Evolutionary conservation across 2,113 vertebrate species (phyloP), one percentile per base, ranked within the genome.

Genomic region (Merops nubicus): DNA sequence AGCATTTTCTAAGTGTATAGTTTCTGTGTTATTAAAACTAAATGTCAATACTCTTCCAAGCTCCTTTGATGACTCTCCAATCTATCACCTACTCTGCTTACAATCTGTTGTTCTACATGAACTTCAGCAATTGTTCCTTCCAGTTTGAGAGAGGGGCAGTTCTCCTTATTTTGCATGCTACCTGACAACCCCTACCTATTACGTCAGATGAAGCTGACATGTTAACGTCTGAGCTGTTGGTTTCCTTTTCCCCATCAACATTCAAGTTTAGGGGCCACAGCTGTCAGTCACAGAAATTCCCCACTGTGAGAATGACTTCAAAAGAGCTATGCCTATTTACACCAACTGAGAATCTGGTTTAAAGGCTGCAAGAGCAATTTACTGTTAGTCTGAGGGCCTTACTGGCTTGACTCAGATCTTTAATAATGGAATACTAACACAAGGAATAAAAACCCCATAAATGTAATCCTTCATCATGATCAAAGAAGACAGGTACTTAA

Each of bases 21-120:
- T 20, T 73, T 83, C 56, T 93, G 29, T 26, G 28, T 47, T 76
- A 84, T 83, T 42, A 85, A 85, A 94, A 94, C 75, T 31, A 62
- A 69, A 47, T 38, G 11, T 31, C 78, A 68, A 85, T 57, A 64
- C 2, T 76, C 45, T 80, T 84, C 47, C 80, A 91, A 70, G 57
- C 3, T 94, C 19, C 74, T 25, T 45, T 65, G 33, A 67, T 33
- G 10, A 86, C 42, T 91, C 47, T 87, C 22, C 34, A 54, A 5
- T 48, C 42, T 63, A 26, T 26, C 50, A 70, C 40, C 14, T 59
- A 42, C 31, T 86, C 51, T 74, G 59, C 21, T 93, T 75, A 78
- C 14, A 93, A 85, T 53, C 51, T 93, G 6, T 20, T 76, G 36
- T 25, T 11, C 43, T 26, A 22, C 29, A 64, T 50, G 29, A 91